Conservation (phyloP, 30 jellyfish, hydroid and myxozoan genomes). For the Clytia hemisphaerica region DNA sequence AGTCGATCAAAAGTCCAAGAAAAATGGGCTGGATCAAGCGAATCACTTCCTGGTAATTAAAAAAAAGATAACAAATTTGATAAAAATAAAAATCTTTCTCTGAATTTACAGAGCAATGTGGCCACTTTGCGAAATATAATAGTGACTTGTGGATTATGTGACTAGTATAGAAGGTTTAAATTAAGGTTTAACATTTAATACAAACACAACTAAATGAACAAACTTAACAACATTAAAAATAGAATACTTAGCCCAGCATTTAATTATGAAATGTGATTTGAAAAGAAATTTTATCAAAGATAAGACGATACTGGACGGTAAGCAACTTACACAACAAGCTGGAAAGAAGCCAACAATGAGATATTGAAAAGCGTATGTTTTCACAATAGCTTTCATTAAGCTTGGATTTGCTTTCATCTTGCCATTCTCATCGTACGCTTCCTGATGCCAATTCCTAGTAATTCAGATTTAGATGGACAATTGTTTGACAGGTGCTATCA, state of each 20-base stretch:
- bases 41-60: conserved; percentile 47
- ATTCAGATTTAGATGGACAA: not conserved
- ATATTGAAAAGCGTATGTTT: conserved; percentile 52
- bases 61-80: too few relatives aligned
- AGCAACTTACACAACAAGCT: conserved; percentile 30
- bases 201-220: not conserved
- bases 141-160: too few relatives aligned
- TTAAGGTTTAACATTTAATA: not conserved
- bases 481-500: not conserved
- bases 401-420: conserved; percentile 45
- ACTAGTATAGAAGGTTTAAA: too few relatives aligned
- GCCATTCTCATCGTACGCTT: conserved; percentile 73
- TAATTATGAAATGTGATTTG: not conserved
- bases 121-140: too few relatives aligned
- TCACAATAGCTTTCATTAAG: conserved; percentile 39
- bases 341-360: conserved; percentile 51
- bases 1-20: conserved; percentile 57
- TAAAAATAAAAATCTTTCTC: too few relatives aligned
- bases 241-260: not conserved
- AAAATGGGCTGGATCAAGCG: conserved; percentile 63
- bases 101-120: too few relatives aligned
- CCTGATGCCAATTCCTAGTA: conserved; percentile 52
- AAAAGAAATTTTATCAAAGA: too few relatives aligned
- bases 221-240: not conserved
- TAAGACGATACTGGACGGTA: not conserved